These are phyloP conservation scores for Erynnis tages DNA, from an alignment of 2,888 invertebrate species.

Conservation along the genomic window DNA sequence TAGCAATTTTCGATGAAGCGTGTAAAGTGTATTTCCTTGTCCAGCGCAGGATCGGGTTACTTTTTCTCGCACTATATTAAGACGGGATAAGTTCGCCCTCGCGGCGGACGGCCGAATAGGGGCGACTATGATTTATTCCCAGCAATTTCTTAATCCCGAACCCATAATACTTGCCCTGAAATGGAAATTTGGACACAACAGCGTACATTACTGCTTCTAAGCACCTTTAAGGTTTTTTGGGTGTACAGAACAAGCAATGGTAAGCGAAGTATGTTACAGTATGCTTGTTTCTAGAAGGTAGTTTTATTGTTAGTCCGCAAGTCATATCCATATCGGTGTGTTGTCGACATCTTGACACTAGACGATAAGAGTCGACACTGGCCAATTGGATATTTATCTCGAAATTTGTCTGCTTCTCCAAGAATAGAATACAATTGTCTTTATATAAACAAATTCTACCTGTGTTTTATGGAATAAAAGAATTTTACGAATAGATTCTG, in stretches of 20 bases:
- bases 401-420: background rate
- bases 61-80: slow-evolving; percentile 76
- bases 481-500: too few species aligned
- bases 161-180: background rate
- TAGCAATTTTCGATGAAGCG: slow-evolving; percentile 29
- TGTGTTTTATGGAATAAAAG: too few species aligned
- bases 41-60: slow-evolving; percentile 57
- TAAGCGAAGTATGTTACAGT: background rate
- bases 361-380: slow-evolving; percentile 11
- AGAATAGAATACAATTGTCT: slow-evolving; percentile 1
- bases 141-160: slow-evolving; percentile 25
- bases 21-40: slow-evolving; percentile 51
- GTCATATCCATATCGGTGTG: slow-evolving; percentile 26
- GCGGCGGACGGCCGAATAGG: slow-evolving; percentile 38
- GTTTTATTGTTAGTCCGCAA: slow-evolving; percentile 13
- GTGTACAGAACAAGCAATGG: background rate
- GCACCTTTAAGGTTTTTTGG: background rate
- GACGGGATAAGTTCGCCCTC: slow-evolving; percentile 57
- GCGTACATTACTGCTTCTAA: slow-evolving; percentile 10
- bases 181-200: background rate
- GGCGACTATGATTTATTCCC: slow-evolving; percentile 66
- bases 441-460: background rate
- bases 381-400: slow-evolving; percentile 21
- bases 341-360: slow-evolving; percentile 22
- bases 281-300: background rate